Percentiles rank a stretch among this genome's conserved stretches.
phyloP scores from a whole-genome alignment of 2,888 invertebrate species.

The Synanthedon formicaeformis region DNA sequence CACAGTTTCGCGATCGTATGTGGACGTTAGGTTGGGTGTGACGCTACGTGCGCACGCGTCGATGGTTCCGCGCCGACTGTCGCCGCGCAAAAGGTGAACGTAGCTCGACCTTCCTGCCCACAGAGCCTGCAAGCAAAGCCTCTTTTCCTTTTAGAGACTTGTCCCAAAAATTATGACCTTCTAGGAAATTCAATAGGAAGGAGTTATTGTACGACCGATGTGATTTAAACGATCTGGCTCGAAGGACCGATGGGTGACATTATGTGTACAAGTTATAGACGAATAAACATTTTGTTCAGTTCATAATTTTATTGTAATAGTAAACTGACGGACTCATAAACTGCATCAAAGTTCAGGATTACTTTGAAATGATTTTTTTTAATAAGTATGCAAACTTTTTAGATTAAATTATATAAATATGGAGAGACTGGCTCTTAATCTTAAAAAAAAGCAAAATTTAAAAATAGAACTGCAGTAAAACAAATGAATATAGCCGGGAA shows the following conservation, averaged over 20 bases:
- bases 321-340: too few species aligned
- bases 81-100: slow-evolving; percentile 35
- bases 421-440: too few species aligned
- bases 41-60: slow-evolving; percentile 47
- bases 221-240: slow-evolving; percentile 7
- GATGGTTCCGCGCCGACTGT: slow-evolving; percentile 57
- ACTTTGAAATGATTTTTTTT: too few species aligned
- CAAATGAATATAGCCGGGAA: too few species aligned
- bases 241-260: slow-evolving; percentile 9
- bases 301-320: too few species aligned
- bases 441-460: too few species aligned
- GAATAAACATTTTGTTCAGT: too few species aligned
- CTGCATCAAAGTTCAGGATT: too few species aligned
- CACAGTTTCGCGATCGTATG: slow-evolving; percentile 45
- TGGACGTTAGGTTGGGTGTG: slow-evolving; percentile 15
- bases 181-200: slow-evolving; percentile 5
- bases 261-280: background rate
- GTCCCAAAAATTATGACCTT: slow-evolving; percentile 26
- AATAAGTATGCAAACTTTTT: too few species aligned
- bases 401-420: too few species aligned
- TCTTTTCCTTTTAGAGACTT: slow-evolving; percentile 41
- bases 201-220: background rate
- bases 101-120: slow-evolving; percentile 62
- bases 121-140: slow-evolving; percentile 48
- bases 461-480: too few species aligned